Conservation (phyloP, 2,113 vertebrate genomes). For the Cavia aperea region DNA sequence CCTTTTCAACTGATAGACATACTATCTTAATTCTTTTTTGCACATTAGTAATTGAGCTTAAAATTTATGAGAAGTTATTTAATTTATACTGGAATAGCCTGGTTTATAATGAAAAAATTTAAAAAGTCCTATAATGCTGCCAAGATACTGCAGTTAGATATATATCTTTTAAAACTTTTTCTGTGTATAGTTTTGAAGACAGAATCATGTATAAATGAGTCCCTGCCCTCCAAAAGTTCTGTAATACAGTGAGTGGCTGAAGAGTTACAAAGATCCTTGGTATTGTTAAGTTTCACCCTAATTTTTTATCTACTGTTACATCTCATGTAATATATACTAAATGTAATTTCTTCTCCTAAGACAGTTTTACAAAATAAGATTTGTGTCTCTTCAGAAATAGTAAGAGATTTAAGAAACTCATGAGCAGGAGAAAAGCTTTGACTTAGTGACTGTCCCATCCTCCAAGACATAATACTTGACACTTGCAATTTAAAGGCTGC, state of each 20-base stretch:
- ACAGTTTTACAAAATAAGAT: background rate
- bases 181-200: background rate
- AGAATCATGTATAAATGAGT: background rate
- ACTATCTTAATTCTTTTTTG: background rate
- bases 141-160: background rate
- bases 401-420: background rate
- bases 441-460: background rate
- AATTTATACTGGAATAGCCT: background rate
- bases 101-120: slow-evolving; percentile 5
- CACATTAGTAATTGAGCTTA: background rate
- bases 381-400: background rate
- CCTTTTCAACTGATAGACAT: background rate
- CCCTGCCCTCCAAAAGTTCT: background rate
- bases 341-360: background rate
- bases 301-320: background rate
- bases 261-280: background rate
- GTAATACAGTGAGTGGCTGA: background rate
- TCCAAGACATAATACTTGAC: background rate
- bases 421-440: background rate
- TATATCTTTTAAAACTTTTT: background rate
- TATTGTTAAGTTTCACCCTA: background rate
- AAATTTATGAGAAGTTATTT: background rate
- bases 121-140: background rate
- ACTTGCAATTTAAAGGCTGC: background rate
- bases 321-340: background rate